Base-by-base conservation (phyloP, 2,888 invertebrate species). In the Tromatobia lineatoria region DNA sequence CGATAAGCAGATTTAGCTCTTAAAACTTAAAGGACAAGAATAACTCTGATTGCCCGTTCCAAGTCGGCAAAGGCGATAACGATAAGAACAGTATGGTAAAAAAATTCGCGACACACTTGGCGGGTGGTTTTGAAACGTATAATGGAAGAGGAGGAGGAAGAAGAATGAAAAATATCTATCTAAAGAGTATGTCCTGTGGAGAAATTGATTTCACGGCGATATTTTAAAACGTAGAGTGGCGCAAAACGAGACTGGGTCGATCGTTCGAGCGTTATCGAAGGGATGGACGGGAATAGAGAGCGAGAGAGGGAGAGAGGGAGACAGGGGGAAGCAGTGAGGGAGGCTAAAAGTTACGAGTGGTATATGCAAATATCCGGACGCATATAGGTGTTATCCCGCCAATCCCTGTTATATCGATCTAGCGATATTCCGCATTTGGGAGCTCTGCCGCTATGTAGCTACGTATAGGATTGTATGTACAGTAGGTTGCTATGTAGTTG, bases 181-280 rank as follows among this genome's bases (percentile, higher is more conserved):
- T 18, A 34, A 15, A 38, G 34, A 61, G 61, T 61, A 38, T 38
- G 42, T 38, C 20, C 18, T 13, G 38, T 10, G 38, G 38, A 64
- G 38, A 64, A 64, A 25, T 80, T 82, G 82, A 84, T 86, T 85
- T 83, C 71, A 75, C 80, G 75, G 54, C 76, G 76, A 82, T 82
- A 85, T 86, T 87, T 84, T 77, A 82, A 78, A 85, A 83, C 71
- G 77, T 70, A 61, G 52, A 76, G 80, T 61, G 59, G 73, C 67
- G 52, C 50, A 45, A 76, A 76, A 80, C 73, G 64, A 59, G 80
- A 73, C 57, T 45, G 79, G 77, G 64, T 74, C 75, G 80, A 82
- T 87, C 81, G 81, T 83, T 78, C 47, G 81, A 61, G 79, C 83
- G 85, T 87, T 83, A 84, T 87, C 82, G 80, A 85, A 85, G 81